A percentile compares a stretch with the other conserved stretches of the same genome.
Evolutionary conservation across 2,888 invertebrate species (phyloP).

Genomic region (Athalia circularis): DNA sequence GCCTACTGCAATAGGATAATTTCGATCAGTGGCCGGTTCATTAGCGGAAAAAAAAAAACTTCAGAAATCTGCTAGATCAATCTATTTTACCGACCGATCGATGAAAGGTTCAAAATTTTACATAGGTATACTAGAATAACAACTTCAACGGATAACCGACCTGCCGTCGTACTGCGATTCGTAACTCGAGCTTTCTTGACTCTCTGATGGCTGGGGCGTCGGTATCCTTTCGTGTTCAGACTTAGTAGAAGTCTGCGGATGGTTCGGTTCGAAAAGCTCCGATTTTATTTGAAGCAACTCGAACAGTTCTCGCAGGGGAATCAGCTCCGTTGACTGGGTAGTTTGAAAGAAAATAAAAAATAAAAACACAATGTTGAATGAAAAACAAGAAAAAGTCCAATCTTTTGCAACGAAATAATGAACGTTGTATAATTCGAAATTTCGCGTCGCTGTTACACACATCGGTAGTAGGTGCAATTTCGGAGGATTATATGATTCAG

Average conservation of each 20-base stretch:
- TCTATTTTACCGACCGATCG: slow-evolving; percentile 3
- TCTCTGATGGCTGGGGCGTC: slow-evolving; percentile 71
- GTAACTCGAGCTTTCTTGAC: slow-evolving; percentile 72
- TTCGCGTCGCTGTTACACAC: too few relatives aligned
- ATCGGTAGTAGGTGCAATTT: too few relatives aligned
- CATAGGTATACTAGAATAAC: background rate
- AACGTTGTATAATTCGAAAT: too few relatives aligned
- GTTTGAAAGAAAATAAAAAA: slow-evolving; percentile 60
- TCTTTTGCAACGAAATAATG: background rate
- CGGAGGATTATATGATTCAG: too few relatives aligned
- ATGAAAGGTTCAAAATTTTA: too few relatives aligned
- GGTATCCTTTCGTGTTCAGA: slow-evolving; percentile 71
- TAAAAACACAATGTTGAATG: slow-evolving; percentile 50
- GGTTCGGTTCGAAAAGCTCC: slow-evolving; percentile 76
- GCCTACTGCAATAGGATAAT: slow-evolving; percentile 57
- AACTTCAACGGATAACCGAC: slow-evolving; percentile 52
- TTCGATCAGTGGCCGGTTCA: background rate
- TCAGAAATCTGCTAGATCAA: background rate
- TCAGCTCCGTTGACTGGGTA: slow-evolving; percentile 85
- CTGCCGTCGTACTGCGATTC: slow-evolving; percentile 72
- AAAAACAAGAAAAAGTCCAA: slow-evolving; percentile 45
- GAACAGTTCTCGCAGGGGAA: slow-evolving; percentile 88
- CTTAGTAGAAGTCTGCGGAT: slow-evolving; percentile 68
- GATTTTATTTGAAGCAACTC: slow-evolving; percentile 90
- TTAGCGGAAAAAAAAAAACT: background rate